Percentiles rank a stretch among this genome's conserved stretches.
Conservation (phyloP, 2,113 vertebrate species). For the Scopus umbretta region DNA sequence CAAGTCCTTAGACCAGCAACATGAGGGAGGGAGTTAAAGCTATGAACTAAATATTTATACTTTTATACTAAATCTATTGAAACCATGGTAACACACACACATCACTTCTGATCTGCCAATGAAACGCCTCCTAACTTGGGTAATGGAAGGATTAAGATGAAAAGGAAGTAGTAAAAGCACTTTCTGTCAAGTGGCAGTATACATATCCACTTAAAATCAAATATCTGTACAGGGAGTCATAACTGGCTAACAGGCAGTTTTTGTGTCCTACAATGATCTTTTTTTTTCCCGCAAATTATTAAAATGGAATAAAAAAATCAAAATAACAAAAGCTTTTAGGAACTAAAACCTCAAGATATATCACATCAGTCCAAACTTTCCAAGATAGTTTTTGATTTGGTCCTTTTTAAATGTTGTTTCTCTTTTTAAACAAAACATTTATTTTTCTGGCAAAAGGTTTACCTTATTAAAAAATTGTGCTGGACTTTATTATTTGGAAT, state of each 20-base stretch:
- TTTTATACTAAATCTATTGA: background rate
- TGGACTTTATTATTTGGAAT: background rate
- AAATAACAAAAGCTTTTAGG: background rate
- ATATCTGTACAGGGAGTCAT: background rate
- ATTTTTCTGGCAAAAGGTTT: background rate
- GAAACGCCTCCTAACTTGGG: background rate
- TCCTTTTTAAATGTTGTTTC: background rate
- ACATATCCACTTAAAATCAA: background rate
- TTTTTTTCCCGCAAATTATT: background rate
- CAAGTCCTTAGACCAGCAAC: background rate
- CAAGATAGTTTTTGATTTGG: background rate
- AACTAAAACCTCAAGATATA: background rate
- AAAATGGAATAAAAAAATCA: background rate
- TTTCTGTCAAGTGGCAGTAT: background rate
- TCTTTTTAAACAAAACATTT: background rate
- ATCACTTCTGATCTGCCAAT: background rate
- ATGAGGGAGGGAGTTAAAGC: background rate
- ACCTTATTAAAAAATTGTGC: background rate
- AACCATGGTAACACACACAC: background rate
- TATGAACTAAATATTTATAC: background rate
- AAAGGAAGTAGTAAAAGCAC: background rate
- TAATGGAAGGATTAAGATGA: background rate
- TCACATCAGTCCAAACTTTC: background rate
- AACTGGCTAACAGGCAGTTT: background rate
- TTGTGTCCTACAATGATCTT: background rate